Conservation (phyloP, 1,140 invertebrate species). For the Phocides pigmalion region DNA sequence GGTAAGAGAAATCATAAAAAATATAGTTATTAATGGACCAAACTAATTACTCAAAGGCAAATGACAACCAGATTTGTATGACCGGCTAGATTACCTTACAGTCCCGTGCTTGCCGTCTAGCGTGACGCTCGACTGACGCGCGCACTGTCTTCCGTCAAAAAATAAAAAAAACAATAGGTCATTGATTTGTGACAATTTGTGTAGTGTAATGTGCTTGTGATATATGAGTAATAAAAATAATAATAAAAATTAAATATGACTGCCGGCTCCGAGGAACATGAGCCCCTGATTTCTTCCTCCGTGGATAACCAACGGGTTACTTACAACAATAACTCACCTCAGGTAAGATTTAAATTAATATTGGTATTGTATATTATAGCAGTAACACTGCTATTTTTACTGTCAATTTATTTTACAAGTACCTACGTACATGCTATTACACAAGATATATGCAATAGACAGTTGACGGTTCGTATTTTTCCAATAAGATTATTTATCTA, state of each 20-base stretch:
- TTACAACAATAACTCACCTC: slow-evolving; percentile 65
- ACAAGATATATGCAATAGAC: not conserved
- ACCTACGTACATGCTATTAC: not conserved
- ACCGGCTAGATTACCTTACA: not conserved
- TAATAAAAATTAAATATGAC: slow-evolving; percentile 49
- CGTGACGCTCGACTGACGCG: slow-evolving; percentile 7
- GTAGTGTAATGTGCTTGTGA: slow-evolving; percentile 44
- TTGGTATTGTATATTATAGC: too few relatives aligned
- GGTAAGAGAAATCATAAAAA: not conserved
- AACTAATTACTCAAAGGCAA: not conserved
- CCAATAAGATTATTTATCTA: too few relatives aligned
- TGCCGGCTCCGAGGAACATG: slow-evolving; percentile 71
- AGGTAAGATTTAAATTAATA: slow-evolving; percentile 42
- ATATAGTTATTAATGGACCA: not conserved
- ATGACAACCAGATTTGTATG: not conserved
- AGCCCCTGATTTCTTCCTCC: slow-evolving; percentile 70
- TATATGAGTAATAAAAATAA: slow-evolving; percentile 11
- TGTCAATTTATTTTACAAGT: slow-evolving; percentile 4
- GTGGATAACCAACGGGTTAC: slow-evolving; percentile 74
- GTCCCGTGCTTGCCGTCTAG: not conserved
- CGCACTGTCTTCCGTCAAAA: slow-evolving; percentile 45
- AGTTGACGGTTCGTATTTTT: not conserved
- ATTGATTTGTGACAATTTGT: slow-evolving; percentile 2
- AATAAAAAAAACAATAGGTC: slow-evolving; percentile 13
- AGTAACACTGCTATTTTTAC: too few relatives aligned